phyloP scores from a whole-genome alignment of 2,888 invertebrate species.

The Fragum sueziense region DNA sequence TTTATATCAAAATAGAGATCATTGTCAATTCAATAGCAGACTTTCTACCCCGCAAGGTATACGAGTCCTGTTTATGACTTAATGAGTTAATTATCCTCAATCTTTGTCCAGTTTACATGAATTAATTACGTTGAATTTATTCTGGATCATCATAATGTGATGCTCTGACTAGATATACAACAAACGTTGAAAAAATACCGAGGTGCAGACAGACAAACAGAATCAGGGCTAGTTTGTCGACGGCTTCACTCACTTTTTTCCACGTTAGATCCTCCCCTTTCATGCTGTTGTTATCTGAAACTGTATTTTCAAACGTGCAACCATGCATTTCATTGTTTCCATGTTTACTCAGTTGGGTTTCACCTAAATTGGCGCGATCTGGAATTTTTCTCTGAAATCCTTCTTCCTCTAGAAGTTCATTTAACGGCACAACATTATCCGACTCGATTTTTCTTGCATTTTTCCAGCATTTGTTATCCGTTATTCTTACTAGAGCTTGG shows the following conservation, averaged over 20 bases:
- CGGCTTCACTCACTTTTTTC: conserved; percentile 12
- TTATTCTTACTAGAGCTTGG: background rate
- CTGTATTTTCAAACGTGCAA: background rate
- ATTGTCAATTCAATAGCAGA: too few species aligned
- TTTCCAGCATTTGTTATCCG: background rate
- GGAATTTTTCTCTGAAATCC: background rate
- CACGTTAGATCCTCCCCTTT: background rate
- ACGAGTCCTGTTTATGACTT: too few species aligned
- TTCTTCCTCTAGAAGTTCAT: background rate
- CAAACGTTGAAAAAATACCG: background rate
- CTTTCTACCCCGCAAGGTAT: too few species aligned
- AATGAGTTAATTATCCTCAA: too few species aligned
- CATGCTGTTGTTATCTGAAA: background rate
- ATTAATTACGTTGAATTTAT: too few species aligned
- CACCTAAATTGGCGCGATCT: too few species aligned
- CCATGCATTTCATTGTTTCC: background rate
- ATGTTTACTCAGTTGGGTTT: too few species aligned
- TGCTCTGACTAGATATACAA: background rate
- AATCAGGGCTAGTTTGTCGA: background rate
- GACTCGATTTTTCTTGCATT: background rate
- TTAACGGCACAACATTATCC: background rate
- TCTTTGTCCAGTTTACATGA: too few species aligned
- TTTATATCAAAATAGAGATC: too few species aligned
- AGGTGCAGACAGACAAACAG: background rate
- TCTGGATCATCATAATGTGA: background rate